A percentile compares a stretch with the other conserved stretches of the same genome.
Evolutionary conservation across 2,888 invertebrate genomes (phyloP).

Genomic region (Tribolium freemani): DNA sequence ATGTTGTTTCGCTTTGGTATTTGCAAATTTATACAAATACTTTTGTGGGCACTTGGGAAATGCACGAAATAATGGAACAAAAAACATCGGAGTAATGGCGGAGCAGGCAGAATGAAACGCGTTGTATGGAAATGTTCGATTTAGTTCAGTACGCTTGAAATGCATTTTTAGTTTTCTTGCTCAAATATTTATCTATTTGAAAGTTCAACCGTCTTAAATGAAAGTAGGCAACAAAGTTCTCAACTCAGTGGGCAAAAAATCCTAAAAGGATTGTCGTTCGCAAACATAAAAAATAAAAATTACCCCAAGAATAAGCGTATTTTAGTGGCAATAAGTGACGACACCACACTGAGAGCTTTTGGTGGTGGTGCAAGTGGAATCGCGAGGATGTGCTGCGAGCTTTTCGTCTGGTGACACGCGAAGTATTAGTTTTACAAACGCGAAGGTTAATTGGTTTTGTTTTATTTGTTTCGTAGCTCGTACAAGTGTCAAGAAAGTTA

Average conservation of each 20-base stretch:
- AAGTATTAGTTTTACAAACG: conserved; percentile 44
- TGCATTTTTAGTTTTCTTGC: background rate
- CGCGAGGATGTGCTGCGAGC: background rate
- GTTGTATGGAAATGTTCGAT: conserved; percentile 11
- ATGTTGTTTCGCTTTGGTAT: conserved; percentile 44
- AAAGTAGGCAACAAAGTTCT: background rate
- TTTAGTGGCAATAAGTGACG: no score
- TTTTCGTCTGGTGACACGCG: conserved; percentile 31
- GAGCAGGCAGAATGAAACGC: conserved; percentile 13
- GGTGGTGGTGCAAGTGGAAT: background rate
- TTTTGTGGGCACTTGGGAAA: conserved; percentile 47
- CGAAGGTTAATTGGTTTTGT: conserved; percentile 45
- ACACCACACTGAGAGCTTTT: no score
- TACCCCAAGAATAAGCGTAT: no score
- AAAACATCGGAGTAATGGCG: conserved; percentile 35
- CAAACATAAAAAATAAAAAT: no score
- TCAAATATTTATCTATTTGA: background rate
- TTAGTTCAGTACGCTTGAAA: background rate
- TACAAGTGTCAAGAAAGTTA: conserved; percentile 47
- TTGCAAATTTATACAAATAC: conserved; percentile 50
- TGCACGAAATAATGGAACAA: conserved; percentile 45
- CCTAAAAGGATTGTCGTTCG: no score
- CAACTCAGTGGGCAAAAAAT: no score
- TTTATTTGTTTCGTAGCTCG: conserved; percentile 44
- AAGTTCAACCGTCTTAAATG: background rate